Evolutionary conservation across 2,888 invertebrate genomes (phyloP), one percentile per base, ranked within the genome.

Genomic region (Griposia aprilina): DNA sequence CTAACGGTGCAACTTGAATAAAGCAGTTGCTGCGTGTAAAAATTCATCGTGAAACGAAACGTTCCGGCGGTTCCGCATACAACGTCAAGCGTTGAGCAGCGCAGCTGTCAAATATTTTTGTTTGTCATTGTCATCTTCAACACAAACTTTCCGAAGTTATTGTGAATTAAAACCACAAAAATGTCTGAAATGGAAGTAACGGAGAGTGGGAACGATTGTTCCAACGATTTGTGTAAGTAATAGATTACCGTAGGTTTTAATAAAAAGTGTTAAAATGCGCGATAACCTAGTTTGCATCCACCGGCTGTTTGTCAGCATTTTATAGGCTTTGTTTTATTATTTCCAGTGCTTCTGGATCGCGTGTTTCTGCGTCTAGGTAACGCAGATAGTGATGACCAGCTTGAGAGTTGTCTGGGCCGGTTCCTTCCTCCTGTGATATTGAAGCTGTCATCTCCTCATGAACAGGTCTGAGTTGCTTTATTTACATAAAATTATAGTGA

Each of bases 341-440:
- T 93, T 97, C 74, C 91, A 99, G 99, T 98, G 94, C 97, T 99
- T 71, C 96, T 99, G 92, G 99, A 99, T 94, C 97, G 99, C 87
- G 99, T 99, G 23, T 98, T 99, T 91, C 96, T 99, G 77, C 97
- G 99, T 70, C 97, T 99, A 87, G 99, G 99, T 30, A 98, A 98
- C 90, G 98, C 99, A 2, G 99, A 99, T 88, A 98, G 98, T 11
- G 99, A 99, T 96, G 98, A 99, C 76, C 98, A 99, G 92, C 97
- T 99, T 76, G 98, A 99, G 94, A 97, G 97, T 90, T 98, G 98
- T 77, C 97, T 99, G 50, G 97, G 97, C 76, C 93, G 98, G 93
- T 99, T 99, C 94, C 94, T 99, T 75, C 97, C 98, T 48, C 99
- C 99, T 30, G 98, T 99, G 76, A 97, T 99, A 82, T 97, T 99